phyloP scores from a whole-genome alignment of 1,140 invertebrate genomes.

The Rhyzopertha dominica region DNA sequence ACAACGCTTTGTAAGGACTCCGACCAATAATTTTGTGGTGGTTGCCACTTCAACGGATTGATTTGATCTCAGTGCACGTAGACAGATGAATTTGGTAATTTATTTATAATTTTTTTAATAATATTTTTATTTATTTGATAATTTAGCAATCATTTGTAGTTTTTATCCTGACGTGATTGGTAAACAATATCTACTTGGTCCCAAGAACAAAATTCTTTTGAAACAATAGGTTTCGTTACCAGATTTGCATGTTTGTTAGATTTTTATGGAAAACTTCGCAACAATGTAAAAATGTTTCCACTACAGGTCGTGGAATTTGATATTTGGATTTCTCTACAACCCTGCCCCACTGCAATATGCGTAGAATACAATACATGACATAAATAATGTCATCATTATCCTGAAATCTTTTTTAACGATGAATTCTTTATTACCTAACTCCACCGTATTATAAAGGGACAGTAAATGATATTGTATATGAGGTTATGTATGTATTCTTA shows the following conservation, averaged over 20 bases:
- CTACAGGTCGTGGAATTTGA: conserved; percentile 3
- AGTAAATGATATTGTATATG: conserved; percentile 1
- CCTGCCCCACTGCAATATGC: conserved; percentile 3
- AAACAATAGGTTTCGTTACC: conserved; percentile 5
- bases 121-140: too few species aligned
- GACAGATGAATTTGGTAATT: conserved; percentile 11
- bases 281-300: conserved; percentile 6
- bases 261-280: conserved; percentile 8
- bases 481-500: not conserved
- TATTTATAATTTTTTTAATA: too few species aligned
- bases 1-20: not conserved
- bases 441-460: not conserved
- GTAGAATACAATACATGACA: not conserved
- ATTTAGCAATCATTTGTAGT: conserved; percentile 13
- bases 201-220: conserved; percentile 9
- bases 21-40: conserved; percentile 11
- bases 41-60: conserved; percentile 7
- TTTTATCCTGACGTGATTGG: not conserved
- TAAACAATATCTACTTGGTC: conserved; percentile 13
- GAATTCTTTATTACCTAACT: conserved; percentile 2
- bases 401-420: not conserved
- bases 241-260: not conserved
- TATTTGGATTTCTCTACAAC: conserved; percentile 3
- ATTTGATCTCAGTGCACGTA: conserved; percentile 10
- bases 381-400: conserved; percentile 1